Percentiles rank a stretch among this genome's conserved stretches.
phyloP scores from a whole-genome alignment of 37 sponge, comb jelly and placozoan genomes.

The Eunapius fragilis region DNA sequence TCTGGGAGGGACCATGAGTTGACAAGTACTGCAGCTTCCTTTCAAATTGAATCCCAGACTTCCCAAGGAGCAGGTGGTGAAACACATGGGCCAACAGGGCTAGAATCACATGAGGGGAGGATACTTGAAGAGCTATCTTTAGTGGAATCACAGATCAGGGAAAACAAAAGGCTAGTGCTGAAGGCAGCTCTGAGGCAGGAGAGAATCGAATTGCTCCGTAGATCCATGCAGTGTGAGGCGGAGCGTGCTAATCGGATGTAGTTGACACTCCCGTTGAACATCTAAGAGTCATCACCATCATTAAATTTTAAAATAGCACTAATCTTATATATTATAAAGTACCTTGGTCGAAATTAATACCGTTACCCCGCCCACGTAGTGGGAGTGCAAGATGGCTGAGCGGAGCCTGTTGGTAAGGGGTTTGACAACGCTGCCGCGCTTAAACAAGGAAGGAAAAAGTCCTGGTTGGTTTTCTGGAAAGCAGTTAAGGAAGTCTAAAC shows the following conservation, averaged over 20 bases:
- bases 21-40: too few relatives aligned
- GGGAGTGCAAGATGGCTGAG: not conserved
- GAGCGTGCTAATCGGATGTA: not conserved
- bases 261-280: too few relatives aligned
- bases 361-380: not conserved
- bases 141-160: constrained; percentile 21
- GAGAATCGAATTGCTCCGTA: constrained; percentile 38
- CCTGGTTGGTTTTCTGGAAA: not conserved
- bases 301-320: too few relatives aligned
- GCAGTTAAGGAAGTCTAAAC: not conserved
- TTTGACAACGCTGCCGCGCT: not conserved
- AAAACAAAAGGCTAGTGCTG: constrained; percentile 33
- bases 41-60: not conserved
- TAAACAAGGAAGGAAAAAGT: not conserved
- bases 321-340: too few relatives aligned
- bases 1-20: too few relatives aligned
- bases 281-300: too few relatives aligned
- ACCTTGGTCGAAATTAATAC: not conserved
- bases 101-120: not conserved
- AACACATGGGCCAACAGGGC: not conserved
- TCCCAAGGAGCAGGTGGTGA: too few relatives aligned
- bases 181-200: constrained; percentile 36
- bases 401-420: not conserved
- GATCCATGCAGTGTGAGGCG: not conserved
- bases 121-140: constrained; percentile 17